Base-by-base conservation (phyloP, 1,140 invertebrate species). In the Holcopasites calliopsidis region DNA sequence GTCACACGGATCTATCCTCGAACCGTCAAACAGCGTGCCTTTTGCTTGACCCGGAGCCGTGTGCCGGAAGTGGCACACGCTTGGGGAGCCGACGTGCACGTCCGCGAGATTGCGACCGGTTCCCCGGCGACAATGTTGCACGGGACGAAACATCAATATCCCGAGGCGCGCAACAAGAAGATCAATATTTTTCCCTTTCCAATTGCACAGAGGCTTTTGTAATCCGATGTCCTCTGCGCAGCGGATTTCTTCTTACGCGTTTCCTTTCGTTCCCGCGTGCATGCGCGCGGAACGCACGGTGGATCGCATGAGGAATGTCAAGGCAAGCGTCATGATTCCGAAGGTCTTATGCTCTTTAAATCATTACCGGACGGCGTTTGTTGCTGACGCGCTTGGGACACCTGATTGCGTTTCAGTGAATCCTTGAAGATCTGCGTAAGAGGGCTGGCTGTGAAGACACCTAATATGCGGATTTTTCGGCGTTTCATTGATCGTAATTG, bases 31-130 rank as follows among this genome's bases (percentile, higher is more conserved):
- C 50, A 54, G 49, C 44, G 49, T 42, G 44, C 18, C 69, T 40
- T 60, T 52, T 33, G 28, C 66, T 21, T 40, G 64, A 69, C 69
- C 54, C 44, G 54, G 8, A 64, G 42, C 38, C 26, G 18, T 23
- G 13, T 71, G 42, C 47, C 74, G 64, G 68, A 80, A 66, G 78
- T 38, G 57, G 49, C 44, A 49, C 61, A 68, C 35, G n/a, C n/a
- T n/a, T 69, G 64, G 69, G 54, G 54, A 81, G 74, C 62, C 78
- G 64, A 55, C n/a, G 74, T 40, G 40, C 44, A 42, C 33, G 42
- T 31, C 21, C 31, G 49, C 49, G 52, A 66, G 66, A 13, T 35
- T 21, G 64, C 57, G 62, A 83, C 76, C 80, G 76, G 76, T 79
- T 71, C 26, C n/a, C 33, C 26, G n/a, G 65, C 47, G 64, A 80